Percentiles rank a stretch among this genome's conserved stretches.
Evolutionary conservation across 2,113 vertebrate genomes (phyloP).

Genomic region (Ariopsis seemanni): DNA sequence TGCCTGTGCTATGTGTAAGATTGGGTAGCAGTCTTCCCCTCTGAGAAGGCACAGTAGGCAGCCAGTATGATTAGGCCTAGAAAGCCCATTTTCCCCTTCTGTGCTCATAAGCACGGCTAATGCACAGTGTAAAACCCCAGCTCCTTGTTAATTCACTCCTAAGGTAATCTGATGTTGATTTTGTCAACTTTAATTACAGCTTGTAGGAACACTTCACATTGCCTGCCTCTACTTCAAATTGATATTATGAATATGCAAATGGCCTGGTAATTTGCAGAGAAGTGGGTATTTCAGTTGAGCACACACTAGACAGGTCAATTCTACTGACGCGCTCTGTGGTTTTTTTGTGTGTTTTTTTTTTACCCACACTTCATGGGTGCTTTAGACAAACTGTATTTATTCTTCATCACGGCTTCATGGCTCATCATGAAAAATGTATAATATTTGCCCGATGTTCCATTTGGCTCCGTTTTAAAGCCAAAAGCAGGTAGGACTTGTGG

Average conservation of each 20-base stretch:
- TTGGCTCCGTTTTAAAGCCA: constrained; percentile 39
- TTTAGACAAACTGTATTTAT: constrained; percentile 87
- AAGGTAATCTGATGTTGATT: constrained; percentile 99
- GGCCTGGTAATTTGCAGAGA: constrained; percentile 89
- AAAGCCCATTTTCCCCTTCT: constrained; percentile 58
- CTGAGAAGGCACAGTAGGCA: constrained; percentile 54
- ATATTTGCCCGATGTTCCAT: constrained; percentile 49
- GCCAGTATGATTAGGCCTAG: constrained; percentile 76
- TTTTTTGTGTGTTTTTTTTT: constrained; percentile 33
- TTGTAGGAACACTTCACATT: constrained; percentile 97
- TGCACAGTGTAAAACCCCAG: constrained; percentile 85
- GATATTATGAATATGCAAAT: constrained; percentile 99
- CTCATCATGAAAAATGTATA: constrained; percentile 73
- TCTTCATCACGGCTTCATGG: constrained; percentile 76
- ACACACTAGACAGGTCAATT: constrained; percentile 93
- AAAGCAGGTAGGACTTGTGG: constrained; percentile 38
- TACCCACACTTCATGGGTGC: constrained; percentile 75
- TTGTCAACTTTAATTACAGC: constrained; percentile 99
- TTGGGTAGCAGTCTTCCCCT: constrained; percentile 35
- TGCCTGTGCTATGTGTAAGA: constrained; percentile 22
- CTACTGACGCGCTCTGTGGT: constrained; percentile 78
- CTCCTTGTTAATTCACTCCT: constrained; percentile 89
- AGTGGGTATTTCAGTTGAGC: constrained; percentile 96
- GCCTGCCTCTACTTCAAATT: constrained; percentile 93
- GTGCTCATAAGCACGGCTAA: constrained; percentile 75